phyloP scores from a whole-genome alignment of 2,113 vertebrate genomes.

The Saguinus imperator region DNA sequence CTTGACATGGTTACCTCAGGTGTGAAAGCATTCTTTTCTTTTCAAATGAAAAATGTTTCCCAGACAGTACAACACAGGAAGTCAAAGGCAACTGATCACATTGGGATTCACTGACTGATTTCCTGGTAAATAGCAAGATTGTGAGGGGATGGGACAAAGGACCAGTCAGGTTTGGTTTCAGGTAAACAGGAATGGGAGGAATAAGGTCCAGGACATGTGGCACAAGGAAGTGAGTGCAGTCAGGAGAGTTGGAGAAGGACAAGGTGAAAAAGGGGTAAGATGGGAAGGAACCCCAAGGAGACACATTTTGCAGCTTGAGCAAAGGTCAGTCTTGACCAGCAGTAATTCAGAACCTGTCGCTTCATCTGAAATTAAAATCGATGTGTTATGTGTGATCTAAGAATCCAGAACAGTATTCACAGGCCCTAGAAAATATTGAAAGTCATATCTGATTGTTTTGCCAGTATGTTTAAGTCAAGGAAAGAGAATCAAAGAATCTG shows the following conservation, averaged over 20 bases:
- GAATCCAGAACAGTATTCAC: background rate
- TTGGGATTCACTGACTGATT: background rate
- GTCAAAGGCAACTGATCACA: background rate
- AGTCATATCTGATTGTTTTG: background rate
- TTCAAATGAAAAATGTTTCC: background rate
- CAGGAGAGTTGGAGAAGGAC: background rate
- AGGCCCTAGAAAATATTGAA: background rate
- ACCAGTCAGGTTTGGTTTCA: background rate
- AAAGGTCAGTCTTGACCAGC: background rate
- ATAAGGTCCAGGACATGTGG: background rate
- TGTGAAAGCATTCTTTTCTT: background rate
- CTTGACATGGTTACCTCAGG: background rate
- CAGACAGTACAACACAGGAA: background rate
- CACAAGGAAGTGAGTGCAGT: background rate
- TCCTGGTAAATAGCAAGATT: background rate
- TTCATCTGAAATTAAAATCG: background rate
- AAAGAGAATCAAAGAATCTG: background rate
- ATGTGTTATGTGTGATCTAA: background rate
- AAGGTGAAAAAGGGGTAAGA: background rate
- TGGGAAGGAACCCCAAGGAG: background rate
- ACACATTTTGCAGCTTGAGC: background rate
- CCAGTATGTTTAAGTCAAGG: background rate
- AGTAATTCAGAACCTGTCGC: background rate
- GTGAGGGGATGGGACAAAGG: background rate
- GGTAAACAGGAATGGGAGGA: background rate